Percentiles rank a stretch among this genome's conserved stretches.
These are phyloP conservation scores for Oreortyx pictus DNA, from an alignment of 2,797 vertebrate species.

Conservation along the genomic window DNA sequence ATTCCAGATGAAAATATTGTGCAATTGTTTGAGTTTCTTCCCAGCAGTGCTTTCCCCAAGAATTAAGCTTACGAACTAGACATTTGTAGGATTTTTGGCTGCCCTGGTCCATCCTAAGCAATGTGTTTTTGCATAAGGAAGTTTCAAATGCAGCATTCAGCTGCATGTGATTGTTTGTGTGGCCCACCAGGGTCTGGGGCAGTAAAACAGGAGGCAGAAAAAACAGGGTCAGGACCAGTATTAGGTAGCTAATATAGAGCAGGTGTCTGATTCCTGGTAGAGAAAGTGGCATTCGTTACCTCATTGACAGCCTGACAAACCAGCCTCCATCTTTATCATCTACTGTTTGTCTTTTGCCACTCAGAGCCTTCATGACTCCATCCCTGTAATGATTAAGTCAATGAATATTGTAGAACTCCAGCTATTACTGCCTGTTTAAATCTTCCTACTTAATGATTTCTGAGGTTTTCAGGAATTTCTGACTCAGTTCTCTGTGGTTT, in stretches of 20 bases:
- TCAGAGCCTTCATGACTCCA: not conserved
- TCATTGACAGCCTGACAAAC: not conserved
- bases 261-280: not conserved
- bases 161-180: not conserved
- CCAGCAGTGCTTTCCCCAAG: not conserved
- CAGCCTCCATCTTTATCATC: not conserved
- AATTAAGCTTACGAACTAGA: not conserved
- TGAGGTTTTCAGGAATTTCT: not conserved
- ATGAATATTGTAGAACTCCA: not conserved
- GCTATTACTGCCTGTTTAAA: not conserved
- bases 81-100: not conserved
- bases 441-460: not conserved
- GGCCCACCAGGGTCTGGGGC: not conserved
- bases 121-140: fast-evolving
- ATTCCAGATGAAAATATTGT: not conserved
- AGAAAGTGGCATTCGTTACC: conserved; percentile 1
- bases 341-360: conserved; percentile 7
- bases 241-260: not conserved
- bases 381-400: conserved; percentile 21
- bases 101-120: not conserved
- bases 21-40: not conserved
- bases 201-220: not conserved
- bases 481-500: not conserved
- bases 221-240: not conserved
- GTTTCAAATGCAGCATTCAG: not conserved